Evolutionary conservation across 64 coral and sea anemone genomes (phyloP).

Genomic region (Orbicella faveolata): DNA sequence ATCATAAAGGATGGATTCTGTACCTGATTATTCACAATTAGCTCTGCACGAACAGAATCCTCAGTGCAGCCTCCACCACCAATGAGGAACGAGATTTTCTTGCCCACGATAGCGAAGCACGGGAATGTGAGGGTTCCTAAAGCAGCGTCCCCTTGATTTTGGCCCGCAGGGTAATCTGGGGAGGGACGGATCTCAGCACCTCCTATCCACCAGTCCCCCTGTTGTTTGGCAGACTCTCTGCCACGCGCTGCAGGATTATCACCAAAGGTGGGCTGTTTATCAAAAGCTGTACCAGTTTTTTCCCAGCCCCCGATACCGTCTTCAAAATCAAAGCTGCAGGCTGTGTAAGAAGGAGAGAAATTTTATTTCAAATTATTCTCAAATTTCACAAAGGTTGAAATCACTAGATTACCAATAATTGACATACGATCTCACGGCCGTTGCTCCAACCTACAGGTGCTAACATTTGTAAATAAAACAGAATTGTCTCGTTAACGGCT

Average conservation of each 20-base stretch:
- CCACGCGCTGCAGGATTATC: constrained; percentile 2
- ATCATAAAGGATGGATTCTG: no score
- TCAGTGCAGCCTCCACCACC: constrained; percentile 48
- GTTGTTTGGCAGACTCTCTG: not conserved
- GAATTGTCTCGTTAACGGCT: no score
- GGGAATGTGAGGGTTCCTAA: constrained; percentile 39
- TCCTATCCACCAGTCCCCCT: constrained; percentile 49
- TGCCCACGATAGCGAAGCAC: constrained; percentile 32
- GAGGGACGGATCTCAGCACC: constrained; percentile 3
- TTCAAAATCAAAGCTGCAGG: constrained; percentile 42
- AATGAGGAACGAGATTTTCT: constrained; percentile 47
- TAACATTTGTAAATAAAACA: no score
- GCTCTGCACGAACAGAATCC: constrained; percentile 22
- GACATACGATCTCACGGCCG: no score
- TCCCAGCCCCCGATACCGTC: constrained; percentile 18
- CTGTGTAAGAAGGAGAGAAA: not conserved
- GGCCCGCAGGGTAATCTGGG: not conserved
- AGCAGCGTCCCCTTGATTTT: not conserved
- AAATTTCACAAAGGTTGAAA: not conserved
- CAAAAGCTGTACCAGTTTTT: constrained; percentile 27
- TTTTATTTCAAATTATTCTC: no score
- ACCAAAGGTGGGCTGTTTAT: constrained; percentile 36
- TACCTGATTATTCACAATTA: constrained; percentile 9
- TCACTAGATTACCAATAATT: no score
- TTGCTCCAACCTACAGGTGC: no score